Conservation (phyloP, 2,113 vertebrate species). For the Trematocara macrostoma region DNA sequence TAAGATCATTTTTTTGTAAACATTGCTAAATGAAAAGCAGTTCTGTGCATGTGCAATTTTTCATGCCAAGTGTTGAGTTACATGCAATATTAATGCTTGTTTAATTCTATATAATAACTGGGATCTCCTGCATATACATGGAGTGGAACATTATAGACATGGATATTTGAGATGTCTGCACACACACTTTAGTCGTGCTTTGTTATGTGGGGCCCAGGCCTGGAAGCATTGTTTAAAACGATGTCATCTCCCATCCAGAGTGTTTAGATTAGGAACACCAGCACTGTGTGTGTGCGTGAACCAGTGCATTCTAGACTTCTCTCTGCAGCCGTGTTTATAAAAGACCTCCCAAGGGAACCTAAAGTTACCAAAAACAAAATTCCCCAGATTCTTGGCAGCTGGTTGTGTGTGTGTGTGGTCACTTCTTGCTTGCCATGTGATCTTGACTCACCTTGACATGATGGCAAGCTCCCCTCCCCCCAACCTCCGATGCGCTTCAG, state of each 20-base stretch:
- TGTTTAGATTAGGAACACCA: constrained; percentile 39
- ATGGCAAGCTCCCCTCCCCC: background rate
- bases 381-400: constrained; percentile 62
- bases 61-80: background rate
- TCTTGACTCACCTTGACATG: constrained; percentile 57
- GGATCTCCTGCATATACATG: background rate
- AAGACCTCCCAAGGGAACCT: constrained; percentile 55
- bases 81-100: background rate
- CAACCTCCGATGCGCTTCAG: background rate
- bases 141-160: background rate
- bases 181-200: background rate
- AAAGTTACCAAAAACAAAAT: constrained; percentile 59
- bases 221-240: constrained; percentile 29
- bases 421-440: constrained; percentile 30
- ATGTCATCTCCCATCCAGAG: constrained; percentile 11
- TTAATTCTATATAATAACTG: background rate
- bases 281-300: background rate
- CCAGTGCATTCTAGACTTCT: constrained; percentile 25
- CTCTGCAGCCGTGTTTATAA: constrained; percentile 34
- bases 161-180: background rate
- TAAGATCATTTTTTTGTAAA: background rate
- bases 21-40: background rate
- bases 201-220: background rate
- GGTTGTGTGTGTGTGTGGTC: constrained; percentile 58
- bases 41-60: background rate